These are phyloP conservation scores for Petrosia ficiformis DNA, from an alignment of 37 sponge, comb jelly and placozoan species.

Conservation along the genomic window DNA sequence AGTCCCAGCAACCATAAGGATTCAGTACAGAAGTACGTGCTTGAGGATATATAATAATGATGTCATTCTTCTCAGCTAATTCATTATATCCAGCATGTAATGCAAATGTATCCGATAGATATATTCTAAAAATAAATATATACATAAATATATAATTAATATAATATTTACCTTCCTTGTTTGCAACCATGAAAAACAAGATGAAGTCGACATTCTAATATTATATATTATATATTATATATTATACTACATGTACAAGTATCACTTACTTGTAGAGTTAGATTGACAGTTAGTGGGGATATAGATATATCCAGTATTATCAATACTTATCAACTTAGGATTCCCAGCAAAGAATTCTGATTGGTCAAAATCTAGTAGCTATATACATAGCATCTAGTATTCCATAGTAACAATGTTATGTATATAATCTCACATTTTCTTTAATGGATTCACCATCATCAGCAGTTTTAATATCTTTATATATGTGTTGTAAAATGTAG, in stretches of 20 bases:
- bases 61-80: constrained; percentile 66
- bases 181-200: constrained; percentile 79
- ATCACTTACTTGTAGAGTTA: neutral
- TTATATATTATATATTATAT: neutral
- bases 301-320: constrained; percentile 73
- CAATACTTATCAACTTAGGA: constrained; percentile 48
- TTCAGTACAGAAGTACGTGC: constrained; percentile 38
- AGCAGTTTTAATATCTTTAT: constrained; percentile 61
- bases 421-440: constrained; percentile 43
- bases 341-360: constrained; percentile 58
- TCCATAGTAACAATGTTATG: neutral
- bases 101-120: constrained; percentile 40
- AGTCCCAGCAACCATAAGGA: constrained; percentile 85
- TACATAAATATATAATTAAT: neutral
- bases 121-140: constrained; percentile 19
- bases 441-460: constrained; percentile 12
- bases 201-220: constrained; percentile 60
- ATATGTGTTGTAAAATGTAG: constrained; percentile 63
- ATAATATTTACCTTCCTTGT: constrained; percentile 61
- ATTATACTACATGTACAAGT: neutral
- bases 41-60: constrained; percentile 83
- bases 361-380: constrained; percentile 72
- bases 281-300: constrained; percentile 68
- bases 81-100: constrained; percentile 61
- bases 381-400: neutral